Evolutionary conservation across 1,140 invertebrate genomes (phyloP).

Genomic region (Heliothis subflexa): DNA sequence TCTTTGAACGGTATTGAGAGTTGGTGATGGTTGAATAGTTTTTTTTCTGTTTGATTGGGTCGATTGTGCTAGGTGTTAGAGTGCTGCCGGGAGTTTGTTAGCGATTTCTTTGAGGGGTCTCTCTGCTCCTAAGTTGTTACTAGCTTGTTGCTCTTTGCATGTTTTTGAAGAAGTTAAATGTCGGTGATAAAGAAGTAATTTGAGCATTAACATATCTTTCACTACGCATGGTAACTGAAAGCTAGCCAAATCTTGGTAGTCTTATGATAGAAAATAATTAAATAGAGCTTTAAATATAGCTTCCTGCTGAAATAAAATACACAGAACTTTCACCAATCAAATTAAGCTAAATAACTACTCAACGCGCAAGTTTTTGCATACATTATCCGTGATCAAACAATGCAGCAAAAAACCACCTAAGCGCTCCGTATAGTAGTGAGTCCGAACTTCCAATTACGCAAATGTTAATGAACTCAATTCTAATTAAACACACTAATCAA

Average conservation of each 20-base stretch:
- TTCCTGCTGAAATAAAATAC: background rate
- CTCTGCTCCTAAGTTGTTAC: background rate
- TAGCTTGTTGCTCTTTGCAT: slow-evolving; percentile 47
- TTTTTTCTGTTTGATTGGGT: slow-evolving; percentile 81
- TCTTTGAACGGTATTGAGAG: slow-evolving; percentile 62
- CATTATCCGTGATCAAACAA: slow-evolving; percentile 32
- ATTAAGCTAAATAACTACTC: slow-evolving; percentile 26
- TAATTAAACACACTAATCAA: slow-evolving; percentile 70
- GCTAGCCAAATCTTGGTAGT: too few species aligned
- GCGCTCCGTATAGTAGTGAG: slow-evolving; percentile 2
- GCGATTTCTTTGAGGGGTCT: slow-evolving; percentile 54
- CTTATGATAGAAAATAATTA: background rate
- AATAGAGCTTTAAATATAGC: background rate
- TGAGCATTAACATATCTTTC: background rate
- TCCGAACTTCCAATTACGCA: slow-evolving; percentile 56
- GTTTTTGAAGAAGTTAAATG: slow-evolving; percentile 20
- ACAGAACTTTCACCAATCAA: slow-evolving; percentile 22
- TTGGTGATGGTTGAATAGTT: slow-evolving; percentile 77
- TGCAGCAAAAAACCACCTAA: slow-evolving; percentile 47
- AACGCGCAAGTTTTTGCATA: slow-evolving; percentile 23
- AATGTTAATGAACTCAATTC: slow-evolving; percentile 62
- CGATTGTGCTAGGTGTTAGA: slow-evolving; percentile 76
- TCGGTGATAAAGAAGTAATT: background rate
- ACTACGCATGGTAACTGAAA: background rate
- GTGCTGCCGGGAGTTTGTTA: slow-evolving; percentile 57